Conservation (phyloP, 2,888 invertebrate genomes). For the Eilema griseolum region DNA sequence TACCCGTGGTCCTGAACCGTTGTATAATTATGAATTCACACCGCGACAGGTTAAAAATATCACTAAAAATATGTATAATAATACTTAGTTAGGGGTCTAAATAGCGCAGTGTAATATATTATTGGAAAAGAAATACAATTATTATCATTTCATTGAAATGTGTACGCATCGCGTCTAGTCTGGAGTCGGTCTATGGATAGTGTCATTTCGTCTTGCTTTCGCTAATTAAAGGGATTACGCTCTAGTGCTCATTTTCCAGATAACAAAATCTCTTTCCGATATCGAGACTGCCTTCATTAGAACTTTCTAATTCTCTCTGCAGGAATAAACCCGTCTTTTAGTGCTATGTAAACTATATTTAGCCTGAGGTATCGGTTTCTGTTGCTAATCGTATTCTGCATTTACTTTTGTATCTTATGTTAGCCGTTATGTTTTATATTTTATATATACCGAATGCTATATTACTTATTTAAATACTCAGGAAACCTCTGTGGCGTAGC, state of each 20-base stretch:
- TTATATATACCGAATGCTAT: neutral
- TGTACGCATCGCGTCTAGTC: neutral
- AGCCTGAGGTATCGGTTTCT: slow-evolving; percentile 23
- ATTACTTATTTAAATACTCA: too few relatives aligned
- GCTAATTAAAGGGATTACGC: slow-evolving; percentile 78
- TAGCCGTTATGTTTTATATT: neutral
- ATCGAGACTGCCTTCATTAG: slow-evolving; percentile 52
- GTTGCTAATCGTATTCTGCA: slow-evolving; percentile 26
- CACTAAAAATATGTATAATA: too few relatives aligned
- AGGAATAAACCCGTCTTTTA: slow-evolving; percentile 56
- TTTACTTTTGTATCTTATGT: slow-evolving; percentile 11
- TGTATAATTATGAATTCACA: too few relatives aligned
- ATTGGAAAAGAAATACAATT: neutral
- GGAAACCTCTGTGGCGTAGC: too few relatives aligned
- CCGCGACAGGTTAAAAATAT: too few relatives aligned
- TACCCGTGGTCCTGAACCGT: too few relatives aligned
- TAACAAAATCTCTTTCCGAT: slow-evolving; percentile 65
- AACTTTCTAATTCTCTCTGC: slow-evolving; percentile 65
- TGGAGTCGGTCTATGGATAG: slow-evolving; percentile 30
- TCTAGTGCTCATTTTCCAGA: slow-evolving; percentile 60
- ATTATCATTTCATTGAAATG: neutral
- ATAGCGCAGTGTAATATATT: neutral
- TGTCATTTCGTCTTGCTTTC: slow-evolving; percentile 64
- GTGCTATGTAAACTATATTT: slow-evolving; percentile 51
- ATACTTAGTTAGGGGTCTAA: neutral